phyloP scores from a whole-genome alignment of 2,797 vertebrate species.

The Psittacula derbiana region DNA sequence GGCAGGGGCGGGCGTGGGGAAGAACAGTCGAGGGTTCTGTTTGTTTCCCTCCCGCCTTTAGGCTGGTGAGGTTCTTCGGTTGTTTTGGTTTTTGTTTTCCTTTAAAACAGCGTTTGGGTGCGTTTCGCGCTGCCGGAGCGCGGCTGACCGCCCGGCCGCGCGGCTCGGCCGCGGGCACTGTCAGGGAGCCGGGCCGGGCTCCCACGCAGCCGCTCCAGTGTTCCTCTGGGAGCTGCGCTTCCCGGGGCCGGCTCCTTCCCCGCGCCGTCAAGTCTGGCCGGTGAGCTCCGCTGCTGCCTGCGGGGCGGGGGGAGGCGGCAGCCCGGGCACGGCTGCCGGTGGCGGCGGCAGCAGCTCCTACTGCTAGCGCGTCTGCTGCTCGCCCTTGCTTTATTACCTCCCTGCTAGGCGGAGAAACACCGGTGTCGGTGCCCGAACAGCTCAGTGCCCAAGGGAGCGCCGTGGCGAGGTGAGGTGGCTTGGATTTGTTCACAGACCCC shows the following conservation, averaged over 20 bases:
- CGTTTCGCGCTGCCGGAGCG: background rate
- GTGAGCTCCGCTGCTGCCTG: background rate
- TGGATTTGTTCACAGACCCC: background rate
- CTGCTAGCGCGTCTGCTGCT: background rate
- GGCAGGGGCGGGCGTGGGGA: background rate
- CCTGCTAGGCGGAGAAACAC: background rate
- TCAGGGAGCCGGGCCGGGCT: background rate
- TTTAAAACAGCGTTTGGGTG: background rate
- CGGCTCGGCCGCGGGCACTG: background rate
- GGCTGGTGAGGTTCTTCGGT: no score
- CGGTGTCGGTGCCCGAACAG: fast-evolving
- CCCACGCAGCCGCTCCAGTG: background rate
- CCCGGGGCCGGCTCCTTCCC: background rate
- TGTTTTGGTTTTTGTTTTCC: background rate
- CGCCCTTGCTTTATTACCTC: background rate
- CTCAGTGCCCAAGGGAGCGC: background rate
- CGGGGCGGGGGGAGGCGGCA: background rate
- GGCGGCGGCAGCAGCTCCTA: background rate
- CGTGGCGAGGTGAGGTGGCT: background rate
- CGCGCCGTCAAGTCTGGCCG: background rate
- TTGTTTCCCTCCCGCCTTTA: background rate
- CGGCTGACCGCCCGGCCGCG: background rate
- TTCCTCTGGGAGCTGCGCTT: background rate
- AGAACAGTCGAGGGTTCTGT: background rate
- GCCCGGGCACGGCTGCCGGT: background rate